Percentiles rank a stretch among this genome's conserved stretches.
Conservation (phyloP, 2,888 invertebrate genomes). For the Rotaria sp. region DNA sequence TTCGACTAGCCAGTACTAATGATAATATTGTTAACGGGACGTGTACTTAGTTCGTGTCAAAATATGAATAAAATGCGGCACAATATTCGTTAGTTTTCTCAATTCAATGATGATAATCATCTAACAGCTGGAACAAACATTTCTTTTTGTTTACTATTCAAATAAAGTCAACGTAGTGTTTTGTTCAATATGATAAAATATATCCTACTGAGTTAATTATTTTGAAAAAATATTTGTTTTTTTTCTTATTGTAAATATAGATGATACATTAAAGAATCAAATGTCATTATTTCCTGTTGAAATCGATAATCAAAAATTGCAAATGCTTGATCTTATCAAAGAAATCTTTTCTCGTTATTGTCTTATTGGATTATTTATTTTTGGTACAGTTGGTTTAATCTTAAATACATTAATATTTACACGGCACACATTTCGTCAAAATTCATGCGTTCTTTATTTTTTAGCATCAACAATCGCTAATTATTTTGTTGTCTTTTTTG, state of each 20-base stretch:
- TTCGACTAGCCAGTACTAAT: too few relatives aligned
- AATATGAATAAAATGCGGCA: too few relatives aligned
- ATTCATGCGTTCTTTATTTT: slow-evolving; percentile 16
- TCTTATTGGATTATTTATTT: not conserved
- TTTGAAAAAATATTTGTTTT: not conserved
- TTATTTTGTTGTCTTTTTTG: slow-evolving; percentile 20
- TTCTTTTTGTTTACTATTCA: not conserved
- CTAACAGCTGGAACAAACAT: not conserved
- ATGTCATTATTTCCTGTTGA: not conserved
- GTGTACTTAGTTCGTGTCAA: too few relatives aligned
- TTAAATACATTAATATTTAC: slow-evolving; percentile 27
- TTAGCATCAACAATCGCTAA: slow-evolving; percentile 17
- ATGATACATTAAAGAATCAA: not conserved
- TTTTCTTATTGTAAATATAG: not conserved
- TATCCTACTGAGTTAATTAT: not conserved
- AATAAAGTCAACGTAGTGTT: too few relatives aligned
- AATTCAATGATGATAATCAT: not conserved
- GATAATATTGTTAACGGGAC: too few relatives aligned
- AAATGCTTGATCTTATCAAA: not conserved
- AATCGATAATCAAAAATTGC: not conserved
- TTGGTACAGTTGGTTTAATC: not conserved
- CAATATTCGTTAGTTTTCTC: not conserved
- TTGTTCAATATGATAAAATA: not conserved
- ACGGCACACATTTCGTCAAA: not conserved
- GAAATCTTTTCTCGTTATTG: not conserved